Evolutionary conservation across 2,113 vertebrate species (phyloP), one percentile per base, ranked within the genome.

Genomic region (Dromaius novaehollandiae): DNA sequence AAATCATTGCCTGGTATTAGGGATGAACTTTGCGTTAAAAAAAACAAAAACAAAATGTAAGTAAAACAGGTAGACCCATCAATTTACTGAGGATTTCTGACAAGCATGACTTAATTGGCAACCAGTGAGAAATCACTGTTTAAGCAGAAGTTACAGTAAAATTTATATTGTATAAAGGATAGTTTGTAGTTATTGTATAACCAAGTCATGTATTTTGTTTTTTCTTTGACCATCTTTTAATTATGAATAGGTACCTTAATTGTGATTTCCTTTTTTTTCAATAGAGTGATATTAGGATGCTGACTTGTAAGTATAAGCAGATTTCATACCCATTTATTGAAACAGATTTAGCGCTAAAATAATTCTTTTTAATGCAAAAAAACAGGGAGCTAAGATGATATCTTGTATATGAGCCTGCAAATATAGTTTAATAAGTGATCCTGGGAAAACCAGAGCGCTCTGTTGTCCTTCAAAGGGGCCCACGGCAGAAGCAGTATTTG

Each of bases 401-500:
- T 17, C 42, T 85, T 42, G 66, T 38, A 7, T 1, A 8, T 5
- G n/a, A 76, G 42, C 11, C 24, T 76, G 66, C 21, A 65, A 3
- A 60, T 82, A 30, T 4, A 24, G 3, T 53, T 88, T 18, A 6
- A 56, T 9, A 28, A 19, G 1, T 2, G 55, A 34, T 34, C 20
- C n/a, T 48, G 50, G 60, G 50, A 8, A 71, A 46, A 36, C 8
- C 4, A n/a, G 55, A 13, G 13, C 34, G 14, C 42, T 25, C 51
- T 2, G 0, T 22, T 56, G 64, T 36, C 7, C 0, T 74, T 82
- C 5, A 2, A 6, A 19, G 53, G 17, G 19, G 6, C 20, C 65
- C 42, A 7, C 17, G 48, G 48, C 69, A 89, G 55, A 28, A 56
- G 38, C 63, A 66, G 20, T 13, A 5, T 69, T 55, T 56, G 32